Conservation (phyloP, 2,113 vertebrate species). For the Vulpes vulpes region DNA sequence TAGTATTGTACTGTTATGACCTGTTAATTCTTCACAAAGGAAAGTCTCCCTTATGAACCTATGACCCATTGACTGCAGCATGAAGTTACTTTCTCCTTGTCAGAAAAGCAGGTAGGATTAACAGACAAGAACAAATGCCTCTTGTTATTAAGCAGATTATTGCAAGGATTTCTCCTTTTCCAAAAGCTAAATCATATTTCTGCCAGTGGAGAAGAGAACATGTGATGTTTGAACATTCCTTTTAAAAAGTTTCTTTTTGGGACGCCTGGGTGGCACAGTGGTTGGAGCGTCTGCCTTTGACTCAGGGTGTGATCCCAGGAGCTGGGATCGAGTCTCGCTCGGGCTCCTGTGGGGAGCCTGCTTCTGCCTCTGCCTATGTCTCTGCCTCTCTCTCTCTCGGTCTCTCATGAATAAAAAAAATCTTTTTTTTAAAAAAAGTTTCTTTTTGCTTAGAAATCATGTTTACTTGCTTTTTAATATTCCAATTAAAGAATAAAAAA, state of each 20-base stretch:
- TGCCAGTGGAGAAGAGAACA: conserved; percentile 51
- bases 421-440: neutral
- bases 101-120: conserved; percentile 26
- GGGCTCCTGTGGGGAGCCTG: no score
- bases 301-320: no score
- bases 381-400: no score
- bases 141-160: conserved; percentile 50
- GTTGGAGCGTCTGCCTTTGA: no score
- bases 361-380: no score
- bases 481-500: conserved; percentile 37
- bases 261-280: no score
- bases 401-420: no score
- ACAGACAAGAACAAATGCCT: neutral
- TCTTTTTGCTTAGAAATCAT: conserved; percentile 60
- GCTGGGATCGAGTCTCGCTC: no score
- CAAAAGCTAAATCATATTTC: neutral
- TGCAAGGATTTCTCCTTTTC: conserved; percentile 29
- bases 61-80: neutral
- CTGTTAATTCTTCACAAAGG: conserved; percentile 42
- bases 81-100: conserved; percentile 41
- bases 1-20: neutral
- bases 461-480: conserved; percentile 51
- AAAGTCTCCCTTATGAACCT: conserved; percentile 47
- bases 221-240: conserved; percentile 6
- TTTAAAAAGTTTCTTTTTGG: conserved; percentile 45